phyloP scores from a whole-genome alignment of 2,888 invertebrate species.

The Sarcophaga variegata region DNA sequence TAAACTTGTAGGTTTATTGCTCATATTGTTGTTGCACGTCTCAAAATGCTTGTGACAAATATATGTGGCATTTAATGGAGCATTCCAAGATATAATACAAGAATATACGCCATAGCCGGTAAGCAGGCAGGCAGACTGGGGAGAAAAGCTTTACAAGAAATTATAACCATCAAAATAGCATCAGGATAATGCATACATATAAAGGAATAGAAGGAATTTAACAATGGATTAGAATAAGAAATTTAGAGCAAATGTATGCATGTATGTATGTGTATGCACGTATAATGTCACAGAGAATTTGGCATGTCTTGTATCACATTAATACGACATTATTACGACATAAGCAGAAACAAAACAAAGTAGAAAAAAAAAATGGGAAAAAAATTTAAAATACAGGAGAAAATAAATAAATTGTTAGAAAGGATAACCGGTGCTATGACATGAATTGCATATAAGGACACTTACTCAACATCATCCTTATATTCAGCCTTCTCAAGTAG shows the following conservation, averaged over 20 bases:
- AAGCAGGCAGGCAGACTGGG: neutral
- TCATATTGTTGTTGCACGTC: slow-evolving; percentile 7
- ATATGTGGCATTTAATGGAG: neutral
- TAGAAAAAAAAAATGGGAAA: neutral
- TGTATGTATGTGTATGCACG: neutral
- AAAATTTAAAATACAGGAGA: neutral
- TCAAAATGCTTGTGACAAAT: neutral
- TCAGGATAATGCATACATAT: neutral
- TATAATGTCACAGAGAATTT: slow-evolving; percentile 7
- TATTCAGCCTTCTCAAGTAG: neutral
- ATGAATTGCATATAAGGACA: slow-evolving; percentile 35
- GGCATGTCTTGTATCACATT: slow-evolving; percentile 18
- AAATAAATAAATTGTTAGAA: neutral
- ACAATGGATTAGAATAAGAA: slow-evolving; percentile 6
- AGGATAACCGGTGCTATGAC: slow-evolving; percentile 11
- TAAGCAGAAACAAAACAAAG: neutral
- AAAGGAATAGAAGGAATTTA: neutral
- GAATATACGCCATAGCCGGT: neutral
- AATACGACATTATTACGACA: slow-evolving; percentile 23
- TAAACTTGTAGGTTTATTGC: neutral
- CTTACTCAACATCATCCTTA: neutral
- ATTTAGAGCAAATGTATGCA: neutral
- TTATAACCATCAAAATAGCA: neutral
- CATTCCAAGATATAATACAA: neutral
- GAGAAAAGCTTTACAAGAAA: neutral